Conservation (phyloP, 2,113 vertebrate species). For the Paracanthobrama guichenoti region DNA sequence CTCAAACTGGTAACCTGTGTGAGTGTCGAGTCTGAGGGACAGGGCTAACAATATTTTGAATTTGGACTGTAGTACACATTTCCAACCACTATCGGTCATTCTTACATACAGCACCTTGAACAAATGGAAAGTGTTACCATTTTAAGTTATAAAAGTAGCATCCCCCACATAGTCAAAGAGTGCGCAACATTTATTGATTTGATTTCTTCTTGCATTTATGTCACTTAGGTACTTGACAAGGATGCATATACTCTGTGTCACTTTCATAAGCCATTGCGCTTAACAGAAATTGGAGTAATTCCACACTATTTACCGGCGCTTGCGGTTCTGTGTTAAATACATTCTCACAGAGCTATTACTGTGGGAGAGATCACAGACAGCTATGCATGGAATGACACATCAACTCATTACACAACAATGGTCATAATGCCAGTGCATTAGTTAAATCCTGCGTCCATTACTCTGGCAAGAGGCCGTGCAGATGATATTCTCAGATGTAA, state of each 20-base stretch:
- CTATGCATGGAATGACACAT: conserved; percentile 56
- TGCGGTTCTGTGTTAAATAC: conserved; percentile 39
- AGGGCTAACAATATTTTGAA: too few relatives aligned
- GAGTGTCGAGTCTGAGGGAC: too few relatives aligned
- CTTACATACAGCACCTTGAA: too few relatives aligned
- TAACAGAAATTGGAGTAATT: conserved; percentile 21
- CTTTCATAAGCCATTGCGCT: neutral
- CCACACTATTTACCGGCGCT: conserved; percentile 38
- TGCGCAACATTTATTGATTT: neutral
- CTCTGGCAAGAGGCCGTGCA: conserved; percentile 36
- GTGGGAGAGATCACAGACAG: conserved; percentile 46
- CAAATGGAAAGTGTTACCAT: too few relatives aligned
- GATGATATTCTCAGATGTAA: conserved; percentile 54
- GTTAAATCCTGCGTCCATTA: conserved; percentile 41
- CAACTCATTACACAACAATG: conserved; percentile 53
- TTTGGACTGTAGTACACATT: too few relatives aligned
- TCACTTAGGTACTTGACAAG: neutral
- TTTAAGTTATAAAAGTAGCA: neutral
- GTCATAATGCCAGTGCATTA: conserved; percentile 49
- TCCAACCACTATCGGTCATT: too few relatives aligned
- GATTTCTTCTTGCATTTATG: neutral
- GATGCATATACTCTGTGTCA: neutral
- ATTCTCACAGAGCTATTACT: conserved; percentile 44
- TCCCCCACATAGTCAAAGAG: neutral
- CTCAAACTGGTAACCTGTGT: too few relatives aligned